Evolutionary conservation across 2,797 vertebrate species (phyloP), one percentile per base, ranked within the genome.

Genomic region (Coccyzus lansbergi): DNA sequence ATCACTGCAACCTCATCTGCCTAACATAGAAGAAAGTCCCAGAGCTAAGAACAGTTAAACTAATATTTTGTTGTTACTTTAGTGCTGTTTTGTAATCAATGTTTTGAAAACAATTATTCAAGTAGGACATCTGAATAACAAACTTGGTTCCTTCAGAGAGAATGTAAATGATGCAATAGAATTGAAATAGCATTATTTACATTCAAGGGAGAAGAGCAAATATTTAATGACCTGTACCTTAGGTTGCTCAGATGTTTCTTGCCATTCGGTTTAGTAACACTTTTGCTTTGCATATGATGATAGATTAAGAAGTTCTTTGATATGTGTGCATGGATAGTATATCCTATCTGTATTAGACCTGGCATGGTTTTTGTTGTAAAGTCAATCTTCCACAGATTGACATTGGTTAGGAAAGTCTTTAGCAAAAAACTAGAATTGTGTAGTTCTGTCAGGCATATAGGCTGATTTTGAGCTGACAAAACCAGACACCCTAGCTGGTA

Each of bases 161-260:
- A 86, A 36, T 69, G 82, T 75, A 93, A 85, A 93, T 97, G 96
- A 97, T 98, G 97, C 97, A 98, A 97, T 77, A 83, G 85, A 76
- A 79, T 62, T 88, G 95, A 97, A 98, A 97, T 62, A 64, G 74
- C 20, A 63, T 94, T 82, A 59, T 90, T 95, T 86, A n/a, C 62
- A 88, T 89, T 38, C 12, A 76, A 15, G 46, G 58, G 78, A 53
- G 53, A 86, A 60, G 59, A 55, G 13, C n/a, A 81, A 84, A 68
- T 15, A 6, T 42, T 80, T 90, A 48, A 20, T 90, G 48, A 87
- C 33, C 52, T 86, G 29, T 86, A 0, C 12, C 21, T 77, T 70
- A 6, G 7, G 6, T 83, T 90, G 26, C 53, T 94, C 12, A 21
- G 10, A n/a, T 53, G 29, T 62, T 29, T 89, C 51, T 88, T 48